These are phyloP conservation scores for Nephrocerus scutellatus DNA, from an alignment of 2,888 invertebrate genomes.

Conservation along the genomic window DNA sequence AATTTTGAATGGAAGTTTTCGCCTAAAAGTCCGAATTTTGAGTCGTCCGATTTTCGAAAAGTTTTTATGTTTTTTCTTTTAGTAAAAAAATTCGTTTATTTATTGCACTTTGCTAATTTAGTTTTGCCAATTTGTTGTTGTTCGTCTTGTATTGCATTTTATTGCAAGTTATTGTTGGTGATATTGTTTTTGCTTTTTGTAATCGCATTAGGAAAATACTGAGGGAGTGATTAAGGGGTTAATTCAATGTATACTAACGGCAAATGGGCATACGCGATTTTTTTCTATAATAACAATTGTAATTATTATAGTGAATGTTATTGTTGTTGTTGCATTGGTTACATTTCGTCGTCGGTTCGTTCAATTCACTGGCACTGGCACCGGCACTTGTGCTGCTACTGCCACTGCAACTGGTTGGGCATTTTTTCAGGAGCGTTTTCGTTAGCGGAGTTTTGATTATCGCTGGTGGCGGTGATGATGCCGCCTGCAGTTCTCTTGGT, in stretches of 20 bases:
- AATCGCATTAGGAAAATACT: neutral
- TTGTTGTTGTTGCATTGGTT: constrained; percentile 20
- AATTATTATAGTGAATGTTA: constrained; percentile 44
- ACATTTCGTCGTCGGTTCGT: too few relatives aligned
- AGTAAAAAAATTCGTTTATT: constrained; percentile 18
- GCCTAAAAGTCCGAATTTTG: too few relatives aligned
- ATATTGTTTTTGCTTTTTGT: neutral
- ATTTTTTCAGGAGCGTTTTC: constrained; percentile 37
- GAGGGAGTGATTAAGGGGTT: too few relatives aligned
- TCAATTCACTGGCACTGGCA: too few relatives aligned
- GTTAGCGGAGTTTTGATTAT: constrained; percentile 36
- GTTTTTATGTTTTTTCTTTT: constrained; percentile 9
- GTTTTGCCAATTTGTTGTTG: constrained; percentile 17
- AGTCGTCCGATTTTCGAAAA: too few relatives aligned
- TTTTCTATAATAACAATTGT: constrained; percentile 46
- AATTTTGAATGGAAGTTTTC: too few relatives aligned
- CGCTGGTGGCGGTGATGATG: constrained; percentile 20
- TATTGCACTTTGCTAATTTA: too few relatives aligned
- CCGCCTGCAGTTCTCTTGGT: neutral
- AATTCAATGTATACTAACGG: constrained; percentile 50
- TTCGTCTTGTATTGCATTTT: constrained; percentile 8
- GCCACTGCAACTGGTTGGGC: too few relatives aligned
- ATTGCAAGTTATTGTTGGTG: constrained; percentile 3
- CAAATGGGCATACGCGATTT: constrained; percentile 47
- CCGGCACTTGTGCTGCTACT: too few relatives aligned